Percentiles rank a stretch among this genome's conserved stretches.
Conservation (phyloP, 2,113 vertebrate species). For the Rhynchopsitta pachyrhyncha region DNA sequence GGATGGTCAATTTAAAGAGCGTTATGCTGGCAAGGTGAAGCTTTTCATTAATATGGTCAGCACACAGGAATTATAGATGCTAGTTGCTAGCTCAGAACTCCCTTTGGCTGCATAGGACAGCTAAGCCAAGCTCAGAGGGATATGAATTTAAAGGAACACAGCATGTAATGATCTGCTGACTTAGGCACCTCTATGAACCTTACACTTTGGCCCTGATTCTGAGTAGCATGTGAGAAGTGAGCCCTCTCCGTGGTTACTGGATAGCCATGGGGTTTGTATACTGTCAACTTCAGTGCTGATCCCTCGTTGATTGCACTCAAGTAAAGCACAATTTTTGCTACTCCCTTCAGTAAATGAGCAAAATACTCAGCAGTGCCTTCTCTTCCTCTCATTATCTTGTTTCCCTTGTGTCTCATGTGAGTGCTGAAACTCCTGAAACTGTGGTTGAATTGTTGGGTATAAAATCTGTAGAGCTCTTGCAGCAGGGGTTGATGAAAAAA, state of each 20-base stretch:
- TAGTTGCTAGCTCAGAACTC: not conserved
- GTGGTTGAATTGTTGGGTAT: not conserved
- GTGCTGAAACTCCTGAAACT: not conserved
- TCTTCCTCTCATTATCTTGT: not conserved
- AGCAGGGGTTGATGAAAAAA: not conserved
- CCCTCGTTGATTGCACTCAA: not conserved
- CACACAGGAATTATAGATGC: not conserved
- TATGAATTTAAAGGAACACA: not conserved
- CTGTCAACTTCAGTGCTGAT: not conserved
- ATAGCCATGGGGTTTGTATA: not conserved
- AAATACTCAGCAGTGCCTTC: not conserved
- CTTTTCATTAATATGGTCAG: constrained; percentile 17
- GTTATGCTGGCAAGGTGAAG: constrained; percentile 13
- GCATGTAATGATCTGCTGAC: not conserved
- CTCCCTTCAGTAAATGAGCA: not conserved
- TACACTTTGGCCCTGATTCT: not conserved
- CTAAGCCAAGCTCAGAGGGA: not conserved
- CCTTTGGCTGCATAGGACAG: not conserved
- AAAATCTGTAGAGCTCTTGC: not conserved
- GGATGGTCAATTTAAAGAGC: constrained; percentile 43
- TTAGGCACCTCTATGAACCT: not conserved
- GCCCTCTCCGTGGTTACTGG: not conserved
- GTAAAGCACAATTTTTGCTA: not conserved
- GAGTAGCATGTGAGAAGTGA: not conserved
- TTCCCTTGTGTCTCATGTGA: not conserved